Evolutionary conservation across 2,888 invertebrate species (phyloP).

Genomic region (Lochmaea crataegi): DNA sequence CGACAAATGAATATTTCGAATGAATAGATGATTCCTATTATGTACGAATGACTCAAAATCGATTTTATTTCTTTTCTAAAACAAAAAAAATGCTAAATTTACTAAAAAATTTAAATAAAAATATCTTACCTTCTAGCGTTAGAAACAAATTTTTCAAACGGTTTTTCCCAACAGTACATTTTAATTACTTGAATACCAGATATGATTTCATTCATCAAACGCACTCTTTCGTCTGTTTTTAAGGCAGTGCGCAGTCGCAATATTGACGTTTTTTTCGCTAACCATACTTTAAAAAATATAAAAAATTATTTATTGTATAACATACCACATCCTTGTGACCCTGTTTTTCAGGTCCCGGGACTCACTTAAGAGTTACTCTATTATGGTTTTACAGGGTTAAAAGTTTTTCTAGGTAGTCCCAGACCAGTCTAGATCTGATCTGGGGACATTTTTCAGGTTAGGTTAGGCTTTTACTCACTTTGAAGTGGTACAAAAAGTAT

Average conservation of each 20-base stretch:
- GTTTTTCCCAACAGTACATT: constrained; percentile 97
- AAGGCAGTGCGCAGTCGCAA: constrained; percentile 68
- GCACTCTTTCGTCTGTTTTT: constrained; percentile 74
- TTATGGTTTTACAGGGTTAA: too few relatives aligned
- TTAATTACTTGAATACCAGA: constrained; percentile 88
- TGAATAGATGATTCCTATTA: constrained; percentile 81
- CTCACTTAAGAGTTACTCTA: too few relatives aligned
- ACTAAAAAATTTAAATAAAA: neutral
- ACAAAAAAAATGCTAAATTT: neutral
- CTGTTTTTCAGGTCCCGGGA: too few relatives aligned
- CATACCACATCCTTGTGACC: too few relatives aligned
- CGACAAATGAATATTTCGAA: constrained; percentile 91
- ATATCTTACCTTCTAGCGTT: constrained; percentile 75
- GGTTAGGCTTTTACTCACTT: constrained; percentile 57
- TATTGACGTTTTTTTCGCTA: constrained; percentile 61
- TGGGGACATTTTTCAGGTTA: too few relatives aligned
- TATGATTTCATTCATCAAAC: constrained; percentile 78
- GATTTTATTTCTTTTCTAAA: constrained; percentile 77
- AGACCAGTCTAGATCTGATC: too few relatives aligned
- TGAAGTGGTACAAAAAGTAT: constrained; percentile 62
- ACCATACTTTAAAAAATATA: constrained; percentile 53
- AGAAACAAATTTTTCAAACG: constrained; percentile 84
- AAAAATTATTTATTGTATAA: neutral
- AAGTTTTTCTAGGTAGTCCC: too few relatives aligned
- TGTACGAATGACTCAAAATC: constrained; percentile 80